These are phyloP conservation scores for Atopsyche davidsoni DNA, from an alignment of 1,140 invertebrate species.

Conservation along the genomic window DNA sequence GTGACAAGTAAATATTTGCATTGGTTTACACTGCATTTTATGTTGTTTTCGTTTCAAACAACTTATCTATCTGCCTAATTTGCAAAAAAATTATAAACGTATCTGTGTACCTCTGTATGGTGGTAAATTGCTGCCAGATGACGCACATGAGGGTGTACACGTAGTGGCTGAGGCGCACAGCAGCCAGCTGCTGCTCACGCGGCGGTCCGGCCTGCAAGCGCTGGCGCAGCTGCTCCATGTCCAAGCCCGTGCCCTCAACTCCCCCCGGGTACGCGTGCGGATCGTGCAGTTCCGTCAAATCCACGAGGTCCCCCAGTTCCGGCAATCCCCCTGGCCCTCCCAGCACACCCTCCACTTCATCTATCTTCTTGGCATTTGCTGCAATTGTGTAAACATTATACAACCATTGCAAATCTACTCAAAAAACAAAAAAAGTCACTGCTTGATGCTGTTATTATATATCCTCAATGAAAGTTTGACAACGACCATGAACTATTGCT, in stretches of 20 bases:
- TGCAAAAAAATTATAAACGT: no score
- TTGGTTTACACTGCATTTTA: no score
- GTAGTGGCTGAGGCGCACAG: constrained; percentile 71
- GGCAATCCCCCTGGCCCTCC: background rate
- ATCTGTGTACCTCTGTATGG: constrained; percentile 64
- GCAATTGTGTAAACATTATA: constrained; percentile 10
- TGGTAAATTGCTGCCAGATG: constrained; percentile 78
- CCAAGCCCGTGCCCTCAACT: constrained; percentile 3
- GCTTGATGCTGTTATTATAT: no score
- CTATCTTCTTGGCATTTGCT: constrained; percentile 19
- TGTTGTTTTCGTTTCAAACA: no score
- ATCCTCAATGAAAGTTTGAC: no score
- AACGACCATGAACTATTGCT: no score
- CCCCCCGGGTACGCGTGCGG: background rate
- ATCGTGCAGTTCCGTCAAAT: background rate
- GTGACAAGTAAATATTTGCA: no score
- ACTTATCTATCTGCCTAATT: no score
- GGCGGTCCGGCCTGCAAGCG: constrained; percentile 30
- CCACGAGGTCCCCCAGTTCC: background rate
- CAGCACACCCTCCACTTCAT: constrained; percentile 3
- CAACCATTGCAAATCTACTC: no score
- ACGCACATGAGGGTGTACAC: constrained; percentile 77
- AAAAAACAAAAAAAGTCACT: no score
- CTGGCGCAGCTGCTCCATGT: constrained; percentile 21
- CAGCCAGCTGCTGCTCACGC: constrained; percentile 50